A percentile compares a stretch with the other conserved stretches of the same genome.
phyloP scores from a whole-genome alignment of 2,888 invertebrate genomes.

The Piscicola geometra region DNA sequence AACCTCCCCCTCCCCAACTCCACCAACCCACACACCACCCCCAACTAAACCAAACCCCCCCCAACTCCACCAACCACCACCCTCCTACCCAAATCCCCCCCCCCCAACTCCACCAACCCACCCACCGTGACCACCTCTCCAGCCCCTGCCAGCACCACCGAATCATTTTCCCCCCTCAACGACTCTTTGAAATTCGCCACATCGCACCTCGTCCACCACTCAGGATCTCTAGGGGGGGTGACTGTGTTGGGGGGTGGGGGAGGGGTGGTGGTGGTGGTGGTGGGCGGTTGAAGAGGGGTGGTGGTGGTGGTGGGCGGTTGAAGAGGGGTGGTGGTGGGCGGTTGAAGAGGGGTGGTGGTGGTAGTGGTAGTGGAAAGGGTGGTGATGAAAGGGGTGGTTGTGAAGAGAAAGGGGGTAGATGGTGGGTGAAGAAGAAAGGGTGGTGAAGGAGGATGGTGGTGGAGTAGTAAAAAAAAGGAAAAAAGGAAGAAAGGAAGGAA shows the following conservation, averaged over 20 bases:
- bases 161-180: constrained; percentile 73
- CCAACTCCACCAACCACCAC: no score
- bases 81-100: not conserved
- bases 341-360: no score
- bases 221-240: not conserved
- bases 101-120: constrained; percentile 35
- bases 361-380: not conserved
- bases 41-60: constrained; percentile 95
- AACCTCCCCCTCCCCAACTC: not conserved
- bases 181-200: constrained; percentile 83
- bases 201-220: constrained; percentile 85
- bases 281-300: no score
- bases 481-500: no score
- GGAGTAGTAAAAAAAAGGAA: no score
- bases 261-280: not conserved
- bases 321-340: not conserved
- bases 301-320: not conserved
- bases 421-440: no score
- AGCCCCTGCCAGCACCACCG: constrained; percentile 89
- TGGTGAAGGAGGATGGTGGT: no score
- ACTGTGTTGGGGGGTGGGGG: not conserved
- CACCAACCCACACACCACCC: constrained; percentile 68
- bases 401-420: no score
- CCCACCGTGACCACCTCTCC: constrained; percentile 92
- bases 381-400: no score